Evolutionary conservation across 30 jellyfish, hydroid and myxozoan genomes (phyloP).

Genomic region (Pseudorhiza aurosa): DNA sequence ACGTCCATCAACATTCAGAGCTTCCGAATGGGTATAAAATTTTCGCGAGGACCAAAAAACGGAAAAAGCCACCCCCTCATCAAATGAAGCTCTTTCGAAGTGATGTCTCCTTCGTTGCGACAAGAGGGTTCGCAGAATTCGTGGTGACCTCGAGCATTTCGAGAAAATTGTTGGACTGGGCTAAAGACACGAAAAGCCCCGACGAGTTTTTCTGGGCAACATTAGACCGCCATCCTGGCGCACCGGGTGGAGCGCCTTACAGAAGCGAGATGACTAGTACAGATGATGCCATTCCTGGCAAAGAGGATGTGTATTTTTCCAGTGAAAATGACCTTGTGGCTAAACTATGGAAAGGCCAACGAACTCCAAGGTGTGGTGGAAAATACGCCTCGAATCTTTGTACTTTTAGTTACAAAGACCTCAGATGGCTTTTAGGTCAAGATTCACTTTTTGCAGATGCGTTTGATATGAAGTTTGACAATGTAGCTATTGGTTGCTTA

Average conservation of each 20-base stretch:
- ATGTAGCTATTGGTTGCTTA: constrained; percentile 80
- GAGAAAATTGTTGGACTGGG: constrained; percentile 72
- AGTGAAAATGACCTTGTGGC: constrained; percentile 65
- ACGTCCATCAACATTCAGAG: constrained; percentile 46
- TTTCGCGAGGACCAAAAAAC: constrained; percentile 64
- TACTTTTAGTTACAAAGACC: constrained; percentile 72
- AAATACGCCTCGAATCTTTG: constrained; percentile 75
- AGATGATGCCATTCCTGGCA: not conserved
- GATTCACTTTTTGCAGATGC: constrained; percentile 89
- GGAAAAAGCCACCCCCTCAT: constrained; percentile 82
- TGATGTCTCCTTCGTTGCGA: constrained; percentile 78
- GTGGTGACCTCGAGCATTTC: constrained; percentile 53
- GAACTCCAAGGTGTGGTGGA: constrained; percentile 74
- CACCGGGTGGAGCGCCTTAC: constrained; percentile 90
- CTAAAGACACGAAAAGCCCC: constrained; percentile 86
- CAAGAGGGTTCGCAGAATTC: constrained; percentile 73
- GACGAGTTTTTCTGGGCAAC: constrained; percentile 99
- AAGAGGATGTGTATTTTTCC: constrained; percentile 38
- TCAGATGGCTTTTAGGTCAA: constrained; percentile 89
- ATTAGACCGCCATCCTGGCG: constrained; percentile 72
- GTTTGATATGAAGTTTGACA: constrained; percentile 86
- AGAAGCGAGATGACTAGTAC: constrained; percentile 18
- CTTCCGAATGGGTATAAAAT: constrained; percentile 53
- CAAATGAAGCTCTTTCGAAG: constrained; percentile 78
- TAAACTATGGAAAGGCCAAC: constrained; percentile 72